Evolutionary conservation across 2,113 vertebrate species (phyloP).

Genomic region (Falco punctatus): DNA sequence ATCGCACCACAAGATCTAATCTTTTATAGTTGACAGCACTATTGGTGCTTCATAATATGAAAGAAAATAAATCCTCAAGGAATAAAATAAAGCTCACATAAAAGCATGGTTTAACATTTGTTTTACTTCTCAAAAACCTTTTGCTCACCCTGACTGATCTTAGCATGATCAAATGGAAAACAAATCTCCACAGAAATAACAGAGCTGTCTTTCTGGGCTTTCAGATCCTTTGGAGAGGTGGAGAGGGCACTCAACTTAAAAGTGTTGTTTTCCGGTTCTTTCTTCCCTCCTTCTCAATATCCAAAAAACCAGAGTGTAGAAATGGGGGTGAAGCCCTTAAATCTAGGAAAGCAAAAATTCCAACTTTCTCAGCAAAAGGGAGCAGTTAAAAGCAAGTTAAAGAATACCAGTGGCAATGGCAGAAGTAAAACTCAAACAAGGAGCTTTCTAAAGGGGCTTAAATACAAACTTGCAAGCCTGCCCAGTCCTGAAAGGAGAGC

Average conservation of each 20-base stretch:
- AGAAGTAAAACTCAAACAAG: background rate
- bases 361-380: background rate
- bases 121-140: conserved; percentile 38
- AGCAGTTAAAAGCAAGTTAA: background rate
- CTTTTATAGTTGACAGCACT: conserved; percentile 5
- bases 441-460: background rate
- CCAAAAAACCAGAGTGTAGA: background rate
- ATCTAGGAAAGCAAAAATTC: background rate
- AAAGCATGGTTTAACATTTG: conserved; percentile 48
- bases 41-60: conserved; percentile 1
- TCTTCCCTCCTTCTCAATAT: background rate
- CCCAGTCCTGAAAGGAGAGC: background rate
- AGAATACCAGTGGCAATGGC: background rate
- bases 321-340: background rate
- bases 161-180: conserved; percentile 52
- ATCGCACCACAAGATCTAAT: background rate
- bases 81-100: background rate
- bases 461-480: background rate
- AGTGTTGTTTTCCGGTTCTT: background rate
- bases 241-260: background rate
- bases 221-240: conserved; percentile 1
- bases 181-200: conserved; percentile 34
- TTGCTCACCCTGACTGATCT: conserved; percentile 33
- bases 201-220: background rate
- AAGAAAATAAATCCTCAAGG: conserved; percentile 39